Evolutionary conservation across 1,140 invertebrate species (phyloP).

Genomic region (Achatina immaculata): DNA sequence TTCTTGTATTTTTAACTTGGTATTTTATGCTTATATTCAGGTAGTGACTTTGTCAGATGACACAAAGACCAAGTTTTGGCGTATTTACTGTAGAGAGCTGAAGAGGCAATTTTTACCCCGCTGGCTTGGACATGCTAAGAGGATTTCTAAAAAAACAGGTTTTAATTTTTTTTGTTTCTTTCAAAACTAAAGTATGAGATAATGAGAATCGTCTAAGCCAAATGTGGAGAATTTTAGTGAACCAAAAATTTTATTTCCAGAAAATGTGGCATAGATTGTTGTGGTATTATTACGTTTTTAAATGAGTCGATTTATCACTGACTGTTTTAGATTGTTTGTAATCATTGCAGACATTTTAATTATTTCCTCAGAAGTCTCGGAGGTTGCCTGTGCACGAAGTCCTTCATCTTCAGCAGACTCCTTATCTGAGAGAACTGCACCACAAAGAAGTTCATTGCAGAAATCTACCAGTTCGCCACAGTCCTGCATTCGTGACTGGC

Average conservation of each 20-base stretch:
- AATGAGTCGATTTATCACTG: too few relatives aligned
- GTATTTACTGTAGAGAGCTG: conserved; percentile 56
- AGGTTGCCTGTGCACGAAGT: too few relatives aligned
- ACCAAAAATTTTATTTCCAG: too few relatives aligned
- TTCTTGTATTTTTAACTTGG: background rate
- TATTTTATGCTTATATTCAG: conserved; percentile 58
- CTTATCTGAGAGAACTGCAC: background rate
- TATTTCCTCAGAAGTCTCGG: too few relatives aligned
- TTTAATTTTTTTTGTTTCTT: background rate
- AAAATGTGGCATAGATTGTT: too few relatives aligned
- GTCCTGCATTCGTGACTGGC: background rate
- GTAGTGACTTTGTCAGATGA: conserved; percentile 87
- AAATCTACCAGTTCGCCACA: background rate
- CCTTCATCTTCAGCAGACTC: too few relatives aligned
- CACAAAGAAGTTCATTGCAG: background rate
- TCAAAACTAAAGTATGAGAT: too few relatives aligned
- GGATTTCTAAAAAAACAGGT: conserved; percentile 52
- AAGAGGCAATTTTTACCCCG: conserved; percentile 34
- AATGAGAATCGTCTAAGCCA: too few relatives aligned
- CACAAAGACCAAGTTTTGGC: conserved; percentile 82
- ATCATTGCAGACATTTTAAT: too few relatives aligned
- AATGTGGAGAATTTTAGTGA: too few relatives aligned
- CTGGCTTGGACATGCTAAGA: conserved; percentile 47
- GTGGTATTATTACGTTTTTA: too few relatives aligned
- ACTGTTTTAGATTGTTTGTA: too few relatives aligned